A percentile compares a stretch with the other conserved stretches of the same genome.
phyloP scores from a whole-genome alignment of 1,140 invertebrate genomes.

The Camponotus pennsylvanicus region DNA sequence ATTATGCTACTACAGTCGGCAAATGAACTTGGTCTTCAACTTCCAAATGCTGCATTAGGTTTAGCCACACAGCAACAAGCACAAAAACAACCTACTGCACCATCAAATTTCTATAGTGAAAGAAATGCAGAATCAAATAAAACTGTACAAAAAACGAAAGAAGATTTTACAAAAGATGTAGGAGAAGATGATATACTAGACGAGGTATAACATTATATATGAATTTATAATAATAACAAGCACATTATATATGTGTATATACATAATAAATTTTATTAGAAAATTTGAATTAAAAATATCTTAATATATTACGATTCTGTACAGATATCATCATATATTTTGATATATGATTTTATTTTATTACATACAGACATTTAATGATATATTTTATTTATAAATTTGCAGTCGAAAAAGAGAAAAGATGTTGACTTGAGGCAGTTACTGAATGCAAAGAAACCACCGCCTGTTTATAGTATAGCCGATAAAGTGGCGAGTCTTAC shows the following conservation, averaged over 20 bases:
- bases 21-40: slow-evolving; percentile 80
- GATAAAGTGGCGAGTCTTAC: slow-evolving; percentile 81
- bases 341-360: too few species aligned
- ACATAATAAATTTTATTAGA: neutral
- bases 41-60: slow-evolving; percentile 81
- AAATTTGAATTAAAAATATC: slow-evolving; percentile 19
- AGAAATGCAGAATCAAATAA: slow-evolving; percentile 67
- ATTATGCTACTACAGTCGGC: slow-evolving; percentile 84
- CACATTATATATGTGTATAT: slow-evolving; percentile 10
- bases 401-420: slow-evolving; percentile 77
- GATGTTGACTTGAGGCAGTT: slow-evolving; percentile 83
- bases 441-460: slow-evolving; percentile 75
- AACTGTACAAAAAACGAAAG: slow-evolving; percentile 84
- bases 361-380: too few species aligned
- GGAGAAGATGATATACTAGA: slow-evolving; percentile 85
- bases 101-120: slow-evolving; percentile 82
- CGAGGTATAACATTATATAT: slow-evolving; percentile 67
- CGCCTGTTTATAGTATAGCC: slow-evolving; percentile 79
- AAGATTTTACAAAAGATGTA: slow-evolving; percentile 82
- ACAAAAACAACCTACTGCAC: slow-evolving; percentile 57
- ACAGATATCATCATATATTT: too few species aligned
- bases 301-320: neutral
- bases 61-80: slow-evolving; percentile 79
- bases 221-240: slow-evolving; percentile 22
- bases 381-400: slow-evolving; percentile 26